Conservation (phyloP, 2,797 vertebrate species). For the Alcedo atthis region DNA sequence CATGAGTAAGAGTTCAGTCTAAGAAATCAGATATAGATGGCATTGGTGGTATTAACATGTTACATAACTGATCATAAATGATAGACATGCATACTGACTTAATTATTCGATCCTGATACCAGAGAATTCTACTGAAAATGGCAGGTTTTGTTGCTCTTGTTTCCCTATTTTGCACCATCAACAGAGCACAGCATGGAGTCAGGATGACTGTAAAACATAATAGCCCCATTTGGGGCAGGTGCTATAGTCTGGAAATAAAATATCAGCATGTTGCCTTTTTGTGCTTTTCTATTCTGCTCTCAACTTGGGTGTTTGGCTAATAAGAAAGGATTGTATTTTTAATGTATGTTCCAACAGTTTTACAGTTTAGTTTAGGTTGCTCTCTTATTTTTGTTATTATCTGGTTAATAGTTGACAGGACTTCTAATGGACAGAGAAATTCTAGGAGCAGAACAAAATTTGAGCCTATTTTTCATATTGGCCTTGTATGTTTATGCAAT, state of each 20-base stretch:
- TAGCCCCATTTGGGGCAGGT: neutral
- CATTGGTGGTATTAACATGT: neutral
- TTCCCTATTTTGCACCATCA: neutral
- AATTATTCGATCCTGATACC: neutral
- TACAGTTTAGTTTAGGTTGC: neutral
- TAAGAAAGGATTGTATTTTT: neutral
- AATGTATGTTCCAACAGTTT: neutral
- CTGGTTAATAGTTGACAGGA: neutral
- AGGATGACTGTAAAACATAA: neutral
- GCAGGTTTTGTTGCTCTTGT: neutral
- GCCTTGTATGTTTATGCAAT: neutral
- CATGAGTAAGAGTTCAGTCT: neutral
- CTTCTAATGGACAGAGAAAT: neutral
- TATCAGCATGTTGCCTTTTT: neutral
- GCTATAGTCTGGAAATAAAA: neutral
- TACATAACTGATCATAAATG: neutral
- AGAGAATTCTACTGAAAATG: neutral
- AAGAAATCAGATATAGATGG: neutral
- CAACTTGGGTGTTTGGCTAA: neutral
- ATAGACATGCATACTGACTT: neutral
- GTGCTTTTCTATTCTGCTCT: neutral
- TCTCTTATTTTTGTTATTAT: neutral
- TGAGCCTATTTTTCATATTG: neutral
- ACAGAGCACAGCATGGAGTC: neutral
- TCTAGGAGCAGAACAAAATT: neutral